Conservation (phyloP, 2,888 invertebrate species). For the Unio delphinus region DNA sequence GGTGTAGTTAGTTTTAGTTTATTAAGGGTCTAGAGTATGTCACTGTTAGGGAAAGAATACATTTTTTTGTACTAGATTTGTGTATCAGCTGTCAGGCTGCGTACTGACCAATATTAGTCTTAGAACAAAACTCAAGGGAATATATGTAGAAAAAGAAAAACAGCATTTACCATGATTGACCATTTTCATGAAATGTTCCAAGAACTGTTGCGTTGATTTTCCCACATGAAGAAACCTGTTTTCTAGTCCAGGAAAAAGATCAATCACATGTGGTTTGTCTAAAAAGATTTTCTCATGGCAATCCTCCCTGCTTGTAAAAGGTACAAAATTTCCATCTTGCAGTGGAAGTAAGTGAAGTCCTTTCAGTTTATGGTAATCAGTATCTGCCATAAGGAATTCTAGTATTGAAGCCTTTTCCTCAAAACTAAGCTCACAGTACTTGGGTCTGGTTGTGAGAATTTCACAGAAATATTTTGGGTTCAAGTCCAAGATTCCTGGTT, state of each 20-base stretch:
- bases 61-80: no score
- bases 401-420: conserved; percentile 1
- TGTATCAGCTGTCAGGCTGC: no score
- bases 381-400: conserved; percentile 6
- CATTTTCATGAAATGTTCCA: background rate
- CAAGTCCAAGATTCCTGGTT: no score
- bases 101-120: no score
- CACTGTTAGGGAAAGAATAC: no score
- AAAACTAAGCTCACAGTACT: no score
- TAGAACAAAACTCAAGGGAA: no score
- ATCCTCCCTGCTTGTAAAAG: conserved; percentile 3
- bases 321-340: conserved; percentile 10
- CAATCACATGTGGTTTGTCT: conserved; percentile 8
- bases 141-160: no score
- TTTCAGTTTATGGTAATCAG: conserved; percentile 3
- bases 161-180: conserved; percentile 4
- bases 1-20: no score
- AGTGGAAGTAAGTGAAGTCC: conserved; percentile 21
- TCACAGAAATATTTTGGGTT: no score
- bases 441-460: no score
- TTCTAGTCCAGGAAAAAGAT: conserved; percentile 25
- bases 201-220: conserved; percentile 1
- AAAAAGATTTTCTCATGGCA: conserved; percentile 5
- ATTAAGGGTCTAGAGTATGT: no score
- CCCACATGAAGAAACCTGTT: conserved; percentile 4